A percentile compares a stretch with the other conserved stretches of the same genome.
Evolutionary conservation across 1,140 invertebrate genomes (phyloP).

Genomic region (Atopsyche davidsoni): DNA sequence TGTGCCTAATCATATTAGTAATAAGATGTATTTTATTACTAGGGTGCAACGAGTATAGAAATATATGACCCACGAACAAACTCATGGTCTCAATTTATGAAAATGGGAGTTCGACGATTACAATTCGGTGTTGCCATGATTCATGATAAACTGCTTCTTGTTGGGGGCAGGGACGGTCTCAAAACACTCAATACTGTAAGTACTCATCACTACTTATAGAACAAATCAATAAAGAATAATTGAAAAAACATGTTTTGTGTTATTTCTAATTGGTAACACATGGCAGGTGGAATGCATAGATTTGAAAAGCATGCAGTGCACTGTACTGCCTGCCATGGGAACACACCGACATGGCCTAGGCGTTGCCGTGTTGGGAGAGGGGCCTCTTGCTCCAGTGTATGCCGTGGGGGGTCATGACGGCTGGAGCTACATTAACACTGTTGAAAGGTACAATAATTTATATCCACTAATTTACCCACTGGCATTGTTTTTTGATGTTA

Average conservation of each 20-base stretch:
- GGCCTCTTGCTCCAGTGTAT: conserved; percentile 73
- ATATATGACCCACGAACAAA: conserved; percentile 81
- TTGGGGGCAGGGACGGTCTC: conserved; percentile 87
- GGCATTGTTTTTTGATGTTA: neutral
- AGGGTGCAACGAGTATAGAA: conserved; percentile 82
- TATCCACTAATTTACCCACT: neutral
- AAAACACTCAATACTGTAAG: conserved; percentile 80
- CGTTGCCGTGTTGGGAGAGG: conserved; percentile 72
- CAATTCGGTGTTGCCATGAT: conserved; percentile 89
- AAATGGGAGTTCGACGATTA: conserved; percentile 74
- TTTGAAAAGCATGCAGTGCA: conserved; percentile 72
- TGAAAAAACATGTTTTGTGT: conserved; percentile 3
- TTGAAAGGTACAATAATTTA: conserved; percentile 58
- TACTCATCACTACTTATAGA: no score
- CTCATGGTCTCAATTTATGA: conserved; percentile 71
- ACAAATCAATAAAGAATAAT: no score
- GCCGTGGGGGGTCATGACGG: conserved; percentile 94
- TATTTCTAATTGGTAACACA: no score
- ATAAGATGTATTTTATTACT: conserved; percentile 3
- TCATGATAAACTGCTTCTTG: conserved; percentile 72
- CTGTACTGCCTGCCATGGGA: conserved; percentile 76
- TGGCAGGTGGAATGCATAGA: conserved; percentile 74
- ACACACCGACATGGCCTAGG: conserved; percentile 88
- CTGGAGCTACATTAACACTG: conserved; percentile 90
- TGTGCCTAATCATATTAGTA: no score